These are phyloP conservation scores for Chromobotia macracanthus DNA, from an alignment of 2,797 vertebrate species.

Conservation along the genomic window DNA sequence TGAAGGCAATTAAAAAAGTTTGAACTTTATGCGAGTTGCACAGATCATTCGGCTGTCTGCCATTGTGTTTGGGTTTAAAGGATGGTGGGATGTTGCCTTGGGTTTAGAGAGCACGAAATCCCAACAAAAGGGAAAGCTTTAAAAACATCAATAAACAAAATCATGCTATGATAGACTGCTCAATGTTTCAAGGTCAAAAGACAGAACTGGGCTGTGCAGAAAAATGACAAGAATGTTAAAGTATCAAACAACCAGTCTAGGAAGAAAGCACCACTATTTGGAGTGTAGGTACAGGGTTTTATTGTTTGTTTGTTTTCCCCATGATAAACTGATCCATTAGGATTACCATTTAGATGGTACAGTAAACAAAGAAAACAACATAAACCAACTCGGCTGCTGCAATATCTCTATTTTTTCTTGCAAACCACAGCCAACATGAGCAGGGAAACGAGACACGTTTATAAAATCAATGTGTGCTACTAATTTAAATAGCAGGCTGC, in stretches of 20 bases:
- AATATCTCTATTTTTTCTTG: neutral
- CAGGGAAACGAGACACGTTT: neutral
- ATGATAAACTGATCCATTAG: too few species aligned
- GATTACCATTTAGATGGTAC: too few species aligned
- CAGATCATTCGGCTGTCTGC: conserved; percentile 2
- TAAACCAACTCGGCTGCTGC: neutral
- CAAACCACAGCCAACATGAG: neutral
- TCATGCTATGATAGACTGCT: neutral
- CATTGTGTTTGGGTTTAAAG: conserved; percentile 1
- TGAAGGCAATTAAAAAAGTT: conserved; percentile 35
- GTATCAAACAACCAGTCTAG: neutral
- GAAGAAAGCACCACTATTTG: too few species aligned
- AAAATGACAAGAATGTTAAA: neutral
- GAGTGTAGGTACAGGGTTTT: too few species aligned
- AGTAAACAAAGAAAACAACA: too few species aligned
- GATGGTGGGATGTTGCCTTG: neutral
- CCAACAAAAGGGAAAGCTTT: too few species aligned
- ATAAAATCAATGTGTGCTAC: neutral
- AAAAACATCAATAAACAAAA: neutral
- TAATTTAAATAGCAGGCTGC: neutral
- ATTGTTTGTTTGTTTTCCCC: too few species aligned
- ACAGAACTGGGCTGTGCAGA: neutral
- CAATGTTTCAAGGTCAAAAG: neutral
- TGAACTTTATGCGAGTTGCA: conserved; percentile 1
- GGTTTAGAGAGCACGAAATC: neutral